These are phyloP conservation scores for rat (Rattus norvegicus) DNA, from an alignment of 2,113 vertebrate genomes.

Conservation along the genomic window GRCr8 NC_086020.1:139908001-139908500, in stretches of 20 bases:
- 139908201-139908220: background rate
- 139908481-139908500: background rate
- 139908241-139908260: background rate
- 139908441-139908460: background rate
- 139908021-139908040: background rate
- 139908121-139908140: background rate
- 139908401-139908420: background rate
- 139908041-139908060: background rate
- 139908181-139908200: background rate
- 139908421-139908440: background rate
- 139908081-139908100: background rate
- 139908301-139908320: background rate
- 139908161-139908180: no score
- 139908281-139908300: background rate
- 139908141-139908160: background rate
- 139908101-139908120: background rate
- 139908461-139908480: background rate
- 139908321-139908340: background rate
- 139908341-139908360: background rate
- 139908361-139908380: background rate
- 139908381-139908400: background rate
- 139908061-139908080: background rate
- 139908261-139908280: background rate
- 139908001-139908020: background rate
- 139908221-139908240: background rate